Evolutionary conservation across 2,797 vertebrate species (phyloP).

Genomic region (Merluccius polli): DNA sequence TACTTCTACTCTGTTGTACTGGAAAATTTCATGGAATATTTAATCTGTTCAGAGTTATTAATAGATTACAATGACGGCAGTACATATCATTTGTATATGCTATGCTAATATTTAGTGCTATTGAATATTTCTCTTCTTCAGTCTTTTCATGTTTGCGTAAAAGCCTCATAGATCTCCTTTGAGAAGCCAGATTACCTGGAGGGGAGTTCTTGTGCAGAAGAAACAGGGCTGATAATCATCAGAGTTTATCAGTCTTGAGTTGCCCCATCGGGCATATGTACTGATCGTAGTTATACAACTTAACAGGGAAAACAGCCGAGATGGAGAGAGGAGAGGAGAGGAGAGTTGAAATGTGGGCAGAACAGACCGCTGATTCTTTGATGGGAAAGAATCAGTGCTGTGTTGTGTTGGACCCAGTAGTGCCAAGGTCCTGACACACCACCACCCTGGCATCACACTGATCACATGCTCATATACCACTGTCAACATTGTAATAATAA

Average conservation of each 20-base stretch:
- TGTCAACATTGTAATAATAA: background rate
- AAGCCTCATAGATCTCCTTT: background rate
- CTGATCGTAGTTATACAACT: background rate
- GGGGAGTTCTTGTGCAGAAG: background rate
- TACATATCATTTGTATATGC: background rate
- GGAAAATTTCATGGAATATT: background rate
- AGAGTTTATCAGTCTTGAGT: too few relatives aligned
- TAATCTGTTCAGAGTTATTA: background rate
- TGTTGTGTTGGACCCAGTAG: background rate
- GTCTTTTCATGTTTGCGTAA: background rate
- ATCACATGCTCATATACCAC: background rate
- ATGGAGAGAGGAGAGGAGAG: background rate
- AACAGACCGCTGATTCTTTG: constrained; percentile 17
- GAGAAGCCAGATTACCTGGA: background rate
- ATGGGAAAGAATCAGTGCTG: background rate
- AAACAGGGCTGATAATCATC: background rate
- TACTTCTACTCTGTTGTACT: too few relatives aligned
- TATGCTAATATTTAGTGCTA: background rate
- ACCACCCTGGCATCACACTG: background rate
- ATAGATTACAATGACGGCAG: background rate
- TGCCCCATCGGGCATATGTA: background rate
- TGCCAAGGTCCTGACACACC: background rate
- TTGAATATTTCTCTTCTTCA: background rate
- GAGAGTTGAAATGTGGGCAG: background rate
- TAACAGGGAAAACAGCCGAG: background rate